Conservation (phyloP, 2,888 invertebrate species). For the Dendrolimus pini region DNA sequence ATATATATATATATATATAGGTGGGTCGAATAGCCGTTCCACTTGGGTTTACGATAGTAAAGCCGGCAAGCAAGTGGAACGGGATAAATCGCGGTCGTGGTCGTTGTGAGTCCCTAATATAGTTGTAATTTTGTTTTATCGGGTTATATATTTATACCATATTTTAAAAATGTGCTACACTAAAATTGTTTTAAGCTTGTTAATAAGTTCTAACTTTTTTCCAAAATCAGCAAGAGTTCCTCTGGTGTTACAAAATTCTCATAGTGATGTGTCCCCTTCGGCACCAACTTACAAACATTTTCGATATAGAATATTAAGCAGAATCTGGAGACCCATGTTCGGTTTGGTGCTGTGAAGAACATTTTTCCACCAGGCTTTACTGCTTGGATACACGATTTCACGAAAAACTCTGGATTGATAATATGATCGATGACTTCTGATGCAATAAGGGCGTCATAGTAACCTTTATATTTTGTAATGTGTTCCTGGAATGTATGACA, state of each 20-base stretch:
- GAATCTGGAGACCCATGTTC: slow-evolving; percentile 79
- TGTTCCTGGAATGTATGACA: slow-evolving; percentile 67
- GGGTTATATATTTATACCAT: no score
- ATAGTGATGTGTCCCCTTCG: slow-evolving; percentile 93
- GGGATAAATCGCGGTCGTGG: no score
- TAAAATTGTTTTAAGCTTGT: no score
- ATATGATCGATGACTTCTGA: slow-evolving; percentile 75
- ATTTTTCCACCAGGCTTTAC: slow-evolving; percentile 83
- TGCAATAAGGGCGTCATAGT: slow-evolving; percentile 89
- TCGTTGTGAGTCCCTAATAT: no score
- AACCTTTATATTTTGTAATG: slow-evolving; percentile 46
- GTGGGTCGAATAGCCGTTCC: no score
- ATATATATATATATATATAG: no score
- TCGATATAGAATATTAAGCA: slow-evolving; percentile 84
- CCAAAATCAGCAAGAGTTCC: slow-evolving; percentile 83
- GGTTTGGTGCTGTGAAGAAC: slow-evolving; percentile 82
- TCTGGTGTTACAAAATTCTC: slow-evolving; percentile 90
- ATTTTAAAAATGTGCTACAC: no score
- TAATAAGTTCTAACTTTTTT: slow-evolving; percentile 78
- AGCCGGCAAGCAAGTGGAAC: no score
- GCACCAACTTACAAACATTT: slow-evolving; percentile 82
- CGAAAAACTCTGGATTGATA: slow-evolving; percentile 80
- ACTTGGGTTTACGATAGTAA: no score
- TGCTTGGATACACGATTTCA: slow-evolving; percentile 79
- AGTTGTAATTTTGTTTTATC: no score